Percentiles rank a stretch among this genome's conserved stretches.
Conservation (phyloP, 2,113 vertebrate species). For the Trichomycterus rosablanca region DNA sequence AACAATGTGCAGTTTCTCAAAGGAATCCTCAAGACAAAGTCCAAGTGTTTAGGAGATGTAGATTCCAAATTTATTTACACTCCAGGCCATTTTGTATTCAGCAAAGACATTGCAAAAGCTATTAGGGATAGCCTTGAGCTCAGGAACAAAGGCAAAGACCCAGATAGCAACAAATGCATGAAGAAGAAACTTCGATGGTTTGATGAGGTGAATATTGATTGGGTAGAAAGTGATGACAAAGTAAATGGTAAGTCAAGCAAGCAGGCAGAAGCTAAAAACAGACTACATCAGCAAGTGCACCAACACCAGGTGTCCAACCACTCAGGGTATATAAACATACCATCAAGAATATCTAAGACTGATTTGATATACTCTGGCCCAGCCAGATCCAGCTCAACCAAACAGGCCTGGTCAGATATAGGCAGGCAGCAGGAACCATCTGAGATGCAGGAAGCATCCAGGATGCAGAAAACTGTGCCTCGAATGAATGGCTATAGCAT, state of each 20-base stretch:
- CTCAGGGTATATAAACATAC: slow-evolving; percentile 39
- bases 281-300: slow-evolving; percentile 41
- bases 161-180: slow-evolving; percentile 53
- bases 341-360: slow-evolving; percentile 50
- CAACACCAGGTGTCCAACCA: slow-evolving; percentile 48
- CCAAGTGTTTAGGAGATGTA: slow-evolving; percentile 57
- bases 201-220: slow-evolving; percentile 66
- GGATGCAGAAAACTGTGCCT: slow-evolving; percentile 48
- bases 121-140: slow-evolving; percentile 86
- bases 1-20: slow-evolving; percentile 62
- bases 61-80: slow-evolving; percentile 45
- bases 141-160: slow-evolving; percentile 63
- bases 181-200: slow-evolving; percentile 83
- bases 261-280: slow-evolving; percentile 31
- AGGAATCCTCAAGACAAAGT: slow-evolving; percentile 84
- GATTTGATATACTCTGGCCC: slow-evolving; percentile 46
- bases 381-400: slow-evolving; percentile 56
- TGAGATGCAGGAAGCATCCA: slow-evolving; percentile 58
- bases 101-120: slow-evolving; percentile 59
- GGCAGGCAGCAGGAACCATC: slow-evolving; percentile 43
- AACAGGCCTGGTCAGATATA: slow-evolving; percentile 74
- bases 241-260: slow-evolving; percentile 11
- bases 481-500: slow-evolving; percentile 52
- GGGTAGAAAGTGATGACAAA: slow-evolving; percentile 35
- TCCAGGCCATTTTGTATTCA: slow-evolving; percentile 56